These are phyloP conservation scores for Peribatodes rhomboidaria DNA, from an alignment of 2,888 invertebrate species.

Conservation along the genomic window DNA sequence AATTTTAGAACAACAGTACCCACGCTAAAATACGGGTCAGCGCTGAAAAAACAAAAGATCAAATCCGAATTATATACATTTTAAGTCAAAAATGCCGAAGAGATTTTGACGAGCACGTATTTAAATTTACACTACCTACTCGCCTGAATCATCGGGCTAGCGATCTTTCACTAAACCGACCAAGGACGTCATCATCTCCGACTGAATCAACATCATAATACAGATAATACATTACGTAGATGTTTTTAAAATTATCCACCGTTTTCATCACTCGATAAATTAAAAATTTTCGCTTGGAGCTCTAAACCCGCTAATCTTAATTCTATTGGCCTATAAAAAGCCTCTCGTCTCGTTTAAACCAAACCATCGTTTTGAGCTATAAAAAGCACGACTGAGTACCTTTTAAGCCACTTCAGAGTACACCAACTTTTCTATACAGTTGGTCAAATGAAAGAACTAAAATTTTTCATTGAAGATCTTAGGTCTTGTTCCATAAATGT, in stretches of 20 bases:
- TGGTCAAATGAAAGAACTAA: neutral
- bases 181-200: no score
- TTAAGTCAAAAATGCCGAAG: no score
- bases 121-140: no score
- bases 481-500: neutral
- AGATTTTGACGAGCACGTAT: no score
- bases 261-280: slow-evolving; percentile 13
- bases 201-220: no score
- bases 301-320: slow-evolving; percentile 24
- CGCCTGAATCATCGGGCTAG: no score
- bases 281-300: slow-evolving; percentile 24
- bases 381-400: slow-evolving; percentile 19
- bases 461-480: neutral
- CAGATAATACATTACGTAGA: neutral
- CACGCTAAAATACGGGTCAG: no score
- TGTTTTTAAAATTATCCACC: slow-evolving; percentile 3
- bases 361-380: slow-evolving; percentile 18
- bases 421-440: neutral
- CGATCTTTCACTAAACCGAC: no score
- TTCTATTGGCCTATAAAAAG: slow-evolving; percentile 28
- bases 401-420: neutral
- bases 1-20: no score
- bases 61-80: no score
- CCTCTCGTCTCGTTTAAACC: slow-evolving; percentile 9
- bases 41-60: no score